Evolutionary conservation across 2,797 vertebrate species (phyloP).

Genomic region (Centropyge bicolor): DNA sequence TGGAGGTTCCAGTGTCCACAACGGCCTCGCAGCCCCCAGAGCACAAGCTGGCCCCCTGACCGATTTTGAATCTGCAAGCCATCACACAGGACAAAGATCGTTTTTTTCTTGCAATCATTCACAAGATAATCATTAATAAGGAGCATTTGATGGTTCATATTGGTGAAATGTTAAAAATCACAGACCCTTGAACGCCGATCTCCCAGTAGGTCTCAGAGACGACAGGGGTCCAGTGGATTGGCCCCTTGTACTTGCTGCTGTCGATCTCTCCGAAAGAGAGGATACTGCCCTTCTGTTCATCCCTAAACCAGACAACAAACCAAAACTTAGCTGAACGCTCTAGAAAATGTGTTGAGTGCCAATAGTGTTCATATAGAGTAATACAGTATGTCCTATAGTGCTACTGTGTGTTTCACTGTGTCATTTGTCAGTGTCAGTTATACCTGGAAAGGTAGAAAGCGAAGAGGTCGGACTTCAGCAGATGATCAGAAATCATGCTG

Average conservation of each 20-base stretch:
- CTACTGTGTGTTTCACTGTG: neutral
- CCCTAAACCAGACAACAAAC: slow-evolving; percentile 62
- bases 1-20: slow-evolving; percentile 87
- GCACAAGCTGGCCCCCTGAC: slow-evolving; percentile 75
- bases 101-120: neutral
- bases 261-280: slow-evolving; percentile 84
- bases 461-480: slow-evolving; percentile 82
- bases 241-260: slow-evolving; percentile 75
- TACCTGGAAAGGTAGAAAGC: slow-evolving; percentile 86
- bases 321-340: neutral
- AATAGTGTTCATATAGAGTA: neutral
- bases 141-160: neutral
- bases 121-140: neutral
- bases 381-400: neutral
- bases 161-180: slow-evolving; percentile 24
- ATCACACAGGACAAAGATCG: neutral
- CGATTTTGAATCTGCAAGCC: slow-evolving; percentile 79
- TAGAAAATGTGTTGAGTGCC: neutral
- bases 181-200: slow-evolving; percentile 84
- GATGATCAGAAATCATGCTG: slow-evolving; percentile 79
- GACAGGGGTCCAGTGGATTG: slow-evolving; percentile 85
- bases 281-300: slow-evolving; percentile 78
- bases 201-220: slow-evolving; percentile 86
- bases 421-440: neutral
- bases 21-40: slow-evolving; percentile 85